Base-by-base conservation (phyloP, 2,797 vertebrate species). In the Enteromius thamalakanensis region DNA sequence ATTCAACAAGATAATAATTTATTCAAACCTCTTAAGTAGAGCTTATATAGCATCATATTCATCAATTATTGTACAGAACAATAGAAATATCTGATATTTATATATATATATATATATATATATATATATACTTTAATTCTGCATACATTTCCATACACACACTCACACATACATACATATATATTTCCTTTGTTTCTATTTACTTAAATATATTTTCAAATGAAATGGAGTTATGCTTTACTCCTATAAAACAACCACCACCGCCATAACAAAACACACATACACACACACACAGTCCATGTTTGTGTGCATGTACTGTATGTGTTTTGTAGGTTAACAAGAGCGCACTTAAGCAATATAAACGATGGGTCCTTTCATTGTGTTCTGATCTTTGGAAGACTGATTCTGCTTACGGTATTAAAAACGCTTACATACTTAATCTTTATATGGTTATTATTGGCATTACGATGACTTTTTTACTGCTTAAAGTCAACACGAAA, bases 341-440 rank as follows among this genome's bases (percentile, higher is more conserved):
- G 69, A 86, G 69, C 83, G 53, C 81, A 82, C 82, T 79, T 82
- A 84, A 84, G 84, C 78, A 78, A 68, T 84, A 87, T 49, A 82
- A 85, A 77, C 75, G 34, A 80, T 85, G 29, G 65, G 45, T 82
- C 62, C 70, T 26, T 82, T 75, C 74, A 76, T 81, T 72, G 75
- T n/a, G 40, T 91, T 93, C 91, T 93, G 92, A 91, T 87, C 92
- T 90, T 90, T 94, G 95, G 95, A 96, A 95, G 95, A 95, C 94
- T 93, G 93, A 93, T 94, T 94, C 92, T 87, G 78, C 80, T 79
- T 86, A 82, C 60, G 83, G 69, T 72, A 82, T 93, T 93, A 90
- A 92, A 42, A 92, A 92, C 85, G 84, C 91, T 91, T 88, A 94
- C 85, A 91, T 91, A 93, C 92, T 90, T 90, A 88, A 85, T 84